Evolutionary conservation across 2,113 vertebrate species (phyloP), one percentile per base, ranked within the genome.

Genomic region (Chlorodrepanis virens): DNA sequence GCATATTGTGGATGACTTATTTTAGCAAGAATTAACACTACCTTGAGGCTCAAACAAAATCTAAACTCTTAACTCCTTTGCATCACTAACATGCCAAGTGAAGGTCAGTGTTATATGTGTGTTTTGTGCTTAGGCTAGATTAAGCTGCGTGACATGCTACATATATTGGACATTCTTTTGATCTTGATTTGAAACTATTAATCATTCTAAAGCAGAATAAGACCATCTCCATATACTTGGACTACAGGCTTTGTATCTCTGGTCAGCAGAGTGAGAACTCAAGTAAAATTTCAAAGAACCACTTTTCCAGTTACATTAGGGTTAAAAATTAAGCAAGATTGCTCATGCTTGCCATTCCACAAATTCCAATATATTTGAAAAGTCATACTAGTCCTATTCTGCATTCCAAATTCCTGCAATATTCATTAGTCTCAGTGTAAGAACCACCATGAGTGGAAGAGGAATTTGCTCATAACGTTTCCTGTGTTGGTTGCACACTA

Each of bases 11-110:
- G 93, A 90, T 89, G 64, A 95, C 88, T 96, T 96, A 94, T 69
- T 96, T 91, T 83, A 96, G 90, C 57, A 83, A 67, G 83, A 95
- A 92, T 93, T 96, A 97, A 89, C 77, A 76, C 57, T 85, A 93
- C 65, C 29, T 77, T 60, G 57, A 57, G 61, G 57, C 68, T 94
- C 70, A 91, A 74, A 84, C 69, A 76, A 90, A 96, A 78, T 76
- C 77, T 82, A 65, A 95, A 79, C 50, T 84, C 80, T 83, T 85
- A 90, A 65, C 82, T 93, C 63, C 63, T 95, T 52, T 90, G 44
- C 39, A 74, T 49, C 52, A 52, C 47, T 88, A 80, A 70, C 47
- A 77, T 8, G 44, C 6, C 31, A 83, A 64, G 35, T 19, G 33
- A 93, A 88, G 88, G 68, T 80, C 68, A 70, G 21, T 33, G 29